Evolutionary conservation across 2,797 vertebrate species (phyloP), one percentile per base, ranked within the genome.

Genomic region (Champsocephalus esox): DNA sequence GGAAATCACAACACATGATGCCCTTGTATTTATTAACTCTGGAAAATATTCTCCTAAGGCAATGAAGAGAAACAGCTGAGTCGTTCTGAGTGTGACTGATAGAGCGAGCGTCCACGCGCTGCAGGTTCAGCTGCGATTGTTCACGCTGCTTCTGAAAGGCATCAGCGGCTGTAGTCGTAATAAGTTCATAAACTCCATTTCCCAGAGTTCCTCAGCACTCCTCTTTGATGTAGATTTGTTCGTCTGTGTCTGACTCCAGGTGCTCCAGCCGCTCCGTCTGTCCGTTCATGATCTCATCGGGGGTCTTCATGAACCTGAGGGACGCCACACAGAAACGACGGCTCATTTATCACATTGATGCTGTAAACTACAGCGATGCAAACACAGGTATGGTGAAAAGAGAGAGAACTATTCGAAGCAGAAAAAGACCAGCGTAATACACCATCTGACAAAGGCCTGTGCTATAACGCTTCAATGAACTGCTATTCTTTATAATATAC

Each of bases 211-310:
- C 90, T 97, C 94, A 98, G 90, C 97, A 98, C 62, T 98, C 98
- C 24, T 99, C 98, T 89, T 99, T 98, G 72, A 99, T 97, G 90
- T 97, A 99, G 83, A 95, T 96, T 86, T 97, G 96, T 88, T 99
- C 97, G 59, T 99, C 97, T 86, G 96, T 93, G 94, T 98, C 98
- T 2, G 97, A 98, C 93, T 99, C 98, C 72, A 99, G 93, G 91
- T 98, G 96, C 86, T 99, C 98, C 17, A 99, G 94, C 48, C 98
- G 95, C 80, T 99, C 98, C 9, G 97, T 97, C 90, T 98, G 96
- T 54, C 98, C 97, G 43, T 97, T 99, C 96, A 99, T 98, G 49
- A 99, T 99, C 94, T 99, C 98, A 1, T 99, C 98, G 0, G 98
- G 98, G 34, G 98, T 99, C 90, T 99, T 99, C 97, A 99, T 99